A percentile compares a stretch with the other conserved stretches of the same genome.
phyloP scores from a whole-genome alignment of 2,113 vertebrate genomes.

The Podarcis cretensis region DNA sequence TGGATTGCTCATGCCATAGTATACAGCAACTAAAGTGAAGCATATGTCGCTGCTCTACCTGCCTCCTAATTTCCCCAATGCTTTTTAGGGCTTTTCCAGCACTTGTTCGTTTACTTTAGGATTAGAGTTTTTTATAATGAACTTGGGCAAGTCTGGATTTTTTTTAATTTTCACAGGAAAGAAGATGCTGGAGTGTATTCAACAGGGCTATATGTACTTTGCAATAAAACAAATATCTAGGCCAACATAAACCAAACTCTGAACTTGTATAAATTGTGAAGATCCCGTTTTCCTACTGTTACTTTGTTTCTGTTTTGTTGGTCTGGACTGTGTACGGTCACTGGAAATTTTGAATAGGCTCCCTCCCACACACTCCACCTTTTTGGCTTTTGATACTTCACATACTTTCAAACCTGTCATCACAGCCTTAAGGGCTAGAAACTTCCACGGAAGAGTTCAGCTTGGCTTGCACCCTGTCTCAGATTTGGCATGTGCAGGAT shows the following conservation, averaged over 20 bases:
- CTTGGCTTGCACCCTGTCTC: neutral
- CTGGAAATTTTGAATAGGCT: neutral
- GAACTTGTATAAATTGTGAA: neutral
- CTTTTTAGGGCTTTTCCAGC: neutral
- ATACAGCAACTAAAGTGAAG: neutral
- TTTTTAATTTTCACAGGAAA: neutral
- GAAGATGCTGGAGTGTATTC: neutral
- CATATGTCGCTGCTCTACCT: neutral
- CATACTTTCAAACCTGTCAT: neutral
- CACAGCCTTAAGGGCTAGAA: neutral
- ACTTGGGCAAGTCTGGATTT: neutral
- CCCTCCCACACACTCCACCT: neutral
- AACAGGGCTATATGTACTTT: neutral
- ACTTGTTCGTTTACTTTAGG: neutral
- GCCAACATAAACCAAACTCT: neutral
- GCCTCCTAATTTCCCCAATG: neutral
- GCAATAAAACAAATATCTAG: neutral
- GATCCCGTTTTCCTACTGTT: neutral
- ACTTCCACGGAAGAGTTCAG: too few species aligned
- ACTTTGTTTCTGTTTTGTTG: neutral
- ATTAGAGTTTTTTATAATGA: neutral
- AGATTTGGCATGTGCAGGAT: neutral
- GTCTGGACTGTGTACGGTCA: neutral
- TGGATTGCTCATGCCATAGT: neutral
- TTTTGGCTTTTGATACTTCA: neutral